Evolutionary conservation across 2,797 vertebrate genomes (phyloP).

Genomic region (Chaunax sp.): DNA sequence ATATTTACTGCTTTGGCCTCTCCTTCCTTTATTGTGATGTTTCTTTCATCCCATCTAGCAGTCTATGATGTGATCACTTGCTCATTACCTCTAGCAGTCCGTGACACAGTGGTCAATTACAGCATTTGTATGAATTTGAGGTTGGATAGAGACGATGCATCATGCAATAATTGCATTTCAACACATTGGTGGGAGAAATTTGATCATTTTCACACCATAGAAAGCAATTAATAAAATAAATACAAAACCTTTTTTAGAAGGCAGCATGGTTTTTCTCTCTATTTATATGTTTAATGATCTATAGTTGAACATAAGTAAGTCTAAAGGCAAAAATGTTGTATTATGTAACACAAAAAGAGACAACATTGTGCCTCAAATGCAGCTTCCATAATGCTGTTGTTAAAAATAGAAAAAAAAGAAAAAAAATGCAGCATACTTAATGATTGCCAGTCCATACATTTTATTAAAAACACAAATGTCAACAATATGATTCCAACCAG

Average conservation of each 20-base stretch:
- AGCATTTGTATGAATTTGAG: conserved; percentile 89
- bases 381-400: too few species aligned
- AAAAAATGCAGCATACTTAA: too few species aligned
- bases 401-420: too few species aligned
- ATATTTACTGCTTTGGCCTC: conserved; percentile 82
- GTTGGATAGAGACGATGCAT: conserved; percentile 79
- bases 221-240: conserved; percentile 90
- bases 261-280: too few species aligned
- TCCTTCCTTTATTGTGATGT: conserved; percentile 83
- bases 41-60: conserved; percentile 80
- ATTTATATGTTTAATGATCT: too few species aligned
- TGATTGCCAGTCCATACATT: too few species aligned
- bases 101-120: conserved; percentile 88
- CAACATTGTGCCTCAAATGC: too few species aligned
- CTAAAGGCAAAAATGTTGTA: too few species aligned
- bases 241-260: conserved; percentile 57
- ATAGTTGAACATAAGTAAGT: too few species aligned
- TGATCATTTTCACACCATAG: conserved; percentile 88
- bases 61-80: conserved; percentile 87
- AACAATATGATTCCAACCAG: too few species aligned
- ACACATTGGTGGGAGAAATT: conserved; percentile 73
- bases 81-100: conserved; percentile 87
- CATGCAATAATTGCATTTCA: conserved; percentile 72
- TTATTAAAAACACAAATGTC: too few species aligned
- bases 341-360: too few species aligned